A percentile compares a stretch with the other conserved stretches of the same genome.
These are phyloP conservation scores for Apis cerana DNA, from an alignment of 1,140 invertebrate species.

Conservation along the genomic window DNA sequence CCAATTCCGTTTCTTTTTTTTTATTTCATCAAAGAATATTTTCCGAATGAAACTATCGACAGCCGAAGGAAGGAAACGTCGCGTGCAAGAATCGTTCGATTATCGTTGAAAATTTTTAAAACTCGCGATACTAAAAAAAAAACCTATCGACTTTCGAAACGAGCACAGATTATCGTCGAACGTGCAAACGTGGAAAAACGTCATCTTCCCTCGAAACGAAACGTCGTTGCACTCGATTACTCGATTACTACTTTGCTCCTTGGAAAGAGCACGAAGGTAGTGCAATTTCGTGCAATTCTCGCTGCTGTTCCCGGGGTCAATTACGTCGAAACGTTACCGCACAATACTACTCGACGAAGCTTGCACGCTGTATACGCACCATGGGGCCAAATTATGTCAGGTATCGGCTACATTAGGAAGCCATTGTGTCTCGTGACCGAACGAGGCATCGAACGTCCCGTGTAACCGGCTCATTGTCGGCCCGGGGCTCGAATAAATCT, in stretches of 20 bases:
- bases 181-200: background rate
- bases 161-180: no score
- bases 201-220: background rate
- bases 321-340: conserved; percentile 60
- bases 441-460: conserved; percentile 41
- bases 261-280: conserved; percentile 37
- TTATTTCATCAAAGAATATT: background rate
- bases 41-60: background rate
- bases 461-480: conserved; percentile 48
- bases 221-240: no score
- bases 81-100: background rate
- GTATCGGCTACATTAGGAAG: conserved; percentile 66
- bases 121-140: background rate
- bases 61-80: background rate
- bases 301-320: conserved; percentile 44
- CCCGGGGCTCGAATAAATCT: conserved; percentile 2
- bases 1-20: background rate
- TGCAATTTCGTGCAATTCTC: conserved; percentile 46
- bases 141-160: no score
- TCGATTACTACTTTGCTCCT: conserved; percentile 11
- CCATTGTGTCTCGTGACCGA: conserved; percentile 61
- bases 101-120: conserved; percentile 11
- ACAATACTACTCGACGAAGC: conserved; percentile 36
- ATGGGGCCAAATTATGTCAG: conserved; percentile 54
- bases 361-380: conserved; percentile 33